Percentiles rank a stretch among this genome's conserved stretches.
These are phyloP conservation scores for Phortica variegata DNA, from an alignment of 1,140 invertebrate genomes.

Conservation along the genomic window DNA sequence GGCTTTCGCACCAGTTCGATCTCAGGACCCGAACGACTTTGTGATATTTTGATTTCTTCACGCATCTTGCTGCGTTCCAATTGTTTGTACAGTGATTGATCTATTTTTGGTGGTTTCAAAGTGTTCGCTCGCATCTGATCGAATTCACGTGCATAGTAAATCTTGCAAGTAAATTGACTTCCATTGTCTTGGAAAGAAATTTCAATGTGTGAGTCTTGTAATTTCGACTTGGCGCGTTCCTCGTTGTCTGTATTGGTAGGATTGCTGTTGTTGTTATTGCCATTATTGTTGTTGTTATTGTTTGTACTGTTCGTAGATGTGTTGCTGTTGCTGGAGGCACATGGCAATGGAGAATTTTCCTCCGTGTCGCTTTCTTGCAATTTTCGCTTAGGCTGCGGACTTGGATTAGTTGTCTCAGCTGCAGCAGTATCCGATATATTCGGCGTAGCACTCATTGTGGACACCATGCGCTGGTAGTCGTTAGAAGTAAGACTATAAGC, in stretches of 20 bases:
- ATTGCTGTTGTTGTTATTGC: slow-evolving; percentile 39
- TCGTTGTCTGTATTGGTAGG: slow-evolving; percentile 23
- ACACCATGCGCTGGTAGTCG: slow-evolving; percentile 69
- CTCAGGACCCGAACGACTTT: slow-evolving; percentile 41
- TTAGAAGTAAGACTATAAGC: slow-evolving; percentile 76
- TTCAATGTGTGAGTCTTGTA: slow-evolving; percentile 64
- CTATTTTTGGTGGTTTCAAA: slow-evolving; percentile 37
- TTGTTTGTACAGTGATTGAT: slow-evolving; percentile 37
- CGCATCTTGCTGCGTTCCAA: slow-evolving; percentile 48
- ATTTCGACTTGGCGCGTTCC: slow-evolving; percentile 55
- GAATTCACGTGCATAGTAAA: slow-evolving; percentile 87
- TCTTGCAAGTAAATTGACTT: slow-evolving; percentile 79
- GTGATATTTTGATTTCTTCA: slow-evolving; percentile 51
- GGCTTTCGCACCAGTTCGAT: slow-evolving; percentile 47
- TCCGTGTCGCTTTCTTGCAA: slow-evolving; percentile 32
- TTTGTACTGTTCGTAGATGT: slow-evolving; percentile 12
- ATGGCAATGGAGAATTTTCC: slow-evolving; percentile 5
- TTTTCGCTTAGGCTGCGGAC: slow-evolving; percentile 39
- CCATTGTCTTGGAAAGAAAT: slow-evolving; percentile 66
- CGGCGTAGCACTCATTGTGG: slow-evolving; percentile 24
- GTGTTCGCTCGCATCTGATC: slow-evolving; percentile 66
- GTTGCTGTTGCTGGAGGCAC: slow-evolving; percentile 1
- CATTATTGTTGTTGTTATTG: slow-evolving; percentile 14
- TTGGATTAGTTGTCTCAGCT: slow-evolving; percentile 20
- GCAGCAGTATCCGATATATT: slow-evolving; percentile 1